These are phyloP conservation scores for Erythrolamprus reginae DNA, from an alignment of 2,113 vertebrate genomes.

Conservation along the genomic window DNA sequence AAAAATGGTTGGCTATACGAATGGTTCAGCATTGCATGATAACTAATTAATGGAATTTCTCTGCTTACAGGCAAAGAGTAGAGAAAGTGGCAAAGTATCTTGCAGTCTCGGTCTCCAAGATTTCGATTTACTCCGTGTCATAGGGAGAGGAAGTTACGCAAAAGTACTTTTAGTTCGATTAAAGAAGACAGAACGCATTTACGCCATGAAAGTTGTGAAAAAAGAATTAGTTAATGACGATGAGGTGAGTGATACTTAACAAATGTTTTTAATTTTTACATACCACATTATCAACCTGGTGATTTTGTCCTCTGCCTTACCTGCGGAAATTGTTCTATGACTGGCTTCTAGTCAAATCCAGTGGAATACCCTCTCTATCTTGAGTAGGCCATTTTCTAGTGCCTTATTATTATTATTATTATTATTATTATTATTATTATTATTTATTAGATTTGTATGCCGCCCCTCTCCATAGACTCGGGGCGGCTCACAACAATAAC, in stretches of 20 bases:
- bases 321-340: background rate
- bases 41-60: background rate
- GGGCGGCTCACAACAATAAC: too few species aligned
- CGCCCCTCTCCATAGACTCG: too few species aligned
- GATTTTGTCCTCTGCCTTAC: background rate
- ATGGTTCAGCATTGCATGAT: background rate
- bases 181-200: conserved; percentile 97
- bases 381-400: background rate
- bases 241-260: conserved; percentile 74
- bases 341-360: background rate
- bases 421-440: too few species aligned
- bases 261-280: background rate
- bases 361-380: background rate
- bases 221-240: conserved; percentile 98
- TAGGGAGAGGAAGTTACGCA: conserved; percentile 96
- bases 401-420: too few species aligned
- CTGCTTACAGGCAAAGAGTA: conserved; percentile 80
- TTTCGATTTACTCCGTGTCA: conserved; percentile 94
- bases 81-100: conserved; percentile 88
- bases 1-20: background rate
- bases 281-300: rapidly evolving
- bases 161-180: conserved; percentile 94
- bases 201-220: conserved; percentile 99
- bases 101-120: conserved; percentile 92
- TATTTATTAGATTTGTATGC: too few species aligned